phyloP scores from a whole-genome alignment of 2,888 invertebrate species.

The Iselma pallidipennis region DNA sequence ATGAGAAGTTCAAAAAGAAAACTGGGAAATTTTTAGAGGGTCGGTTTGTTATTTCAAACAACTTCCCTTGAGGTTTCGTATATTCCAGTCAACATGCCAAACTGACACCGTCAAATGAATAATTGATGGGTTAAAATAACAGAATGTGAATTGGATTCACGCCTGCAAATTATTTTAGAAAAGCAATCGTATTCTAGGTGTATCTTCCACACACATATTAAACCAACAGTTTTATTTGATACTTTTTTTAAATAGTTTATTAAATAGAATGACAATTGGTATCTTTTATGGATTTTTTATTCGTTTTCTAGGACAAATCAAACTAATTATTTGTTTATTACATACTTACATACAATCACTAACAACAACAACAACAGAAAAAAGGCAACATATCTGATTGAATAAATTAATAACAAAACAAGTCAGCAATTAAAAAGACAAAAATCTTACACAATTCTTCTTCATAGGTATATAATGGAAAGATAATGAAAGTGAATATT shows the following conservation, averaged over 20 bases:
- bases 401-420: neutral
- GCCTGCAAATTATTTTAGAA: constrained; percentile 24
- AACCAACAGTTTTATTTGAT: neutral
- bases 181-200: neutral
- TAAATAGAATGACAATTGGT: neutral
- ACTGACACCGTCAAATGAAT: constrained; percentile 26
- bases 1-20: neutral
- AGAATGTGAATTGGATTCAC: constrained; percentile 25
- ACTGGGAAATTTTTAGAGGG: neutral
- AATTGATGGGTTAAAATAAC: constrained; percentile 27
- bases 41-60: neutral
- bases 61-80: constrained; percentile 23
- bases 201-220: neutral
- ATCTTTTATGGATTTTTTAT: no score
- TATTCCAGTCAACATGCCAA: constrained; percentile 24
- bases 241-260: neutral
- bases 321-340: no score
- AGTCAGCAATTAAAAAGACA: neutral
- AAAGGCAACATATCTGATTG: neutral
- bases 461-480: neutral
- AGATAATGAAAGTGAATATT: neutral
- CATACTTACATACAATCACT: neutral
- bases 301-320: no score
- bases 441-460: neutral
- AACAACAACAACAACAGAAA: neutral